Evolutionary conservation across 1,140 invertebrate species (phyloP).

Genomic region (Matsumurasca onukii): DNA sequence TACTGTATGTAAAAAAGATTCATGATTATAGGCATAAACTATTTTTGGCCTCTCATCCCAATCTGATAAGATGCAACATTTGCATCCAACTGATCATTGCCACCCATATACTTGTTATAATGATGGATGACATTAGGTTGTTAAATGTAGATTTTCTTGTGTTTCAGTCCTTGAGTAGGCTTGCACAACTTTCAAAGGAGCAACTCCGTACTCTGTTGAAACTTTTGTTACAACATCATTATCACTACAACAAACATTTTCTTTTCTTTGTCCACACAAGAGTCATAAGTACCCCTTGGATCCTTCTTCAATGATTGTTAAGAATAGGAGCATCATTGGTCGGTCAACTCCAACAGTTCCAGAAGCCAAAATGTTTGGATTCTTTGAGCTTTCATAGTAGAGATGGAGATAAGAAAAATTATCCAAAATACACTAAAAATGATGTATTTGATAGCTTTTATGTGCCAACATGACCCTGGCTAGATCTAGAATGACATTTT

Average conservation of each 20-base stretch:
- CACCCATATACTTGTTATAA: constrained; percentile 6
- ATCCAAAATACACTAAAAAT: neutral
- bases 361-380: neutral
- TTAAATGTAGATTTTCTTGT: constrained; percentile 2
- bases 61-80: neutral
- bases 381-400: neutral
- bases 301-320: neutral
- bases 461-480: no score
- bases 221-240: neutral
- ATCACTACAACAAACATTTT: neutral
- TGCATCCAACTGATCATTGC: neutral
- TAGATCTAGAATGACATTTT: no score
- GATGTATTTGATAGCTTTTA: no score
- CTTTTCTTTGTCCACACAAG: neutral
- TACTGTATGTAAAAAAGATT: neutral
- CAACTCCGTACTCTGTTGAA: neutral
- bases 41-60: neutral
- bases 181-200: neutral
- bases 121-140: neutral
- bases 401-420: neutral
- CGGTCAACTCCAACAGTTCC: constrained; percentile 1
- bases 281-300: neutral
- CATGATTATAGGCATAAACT: constrained; percentile 1
- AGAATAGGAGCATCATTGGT: neutral
- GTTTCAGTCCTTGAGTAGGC: neutral